Evolutionary conservation across 2,797 vertebrate genomes (phyloP).

Genomic region (Microcaecilia unicolor): DNA sequence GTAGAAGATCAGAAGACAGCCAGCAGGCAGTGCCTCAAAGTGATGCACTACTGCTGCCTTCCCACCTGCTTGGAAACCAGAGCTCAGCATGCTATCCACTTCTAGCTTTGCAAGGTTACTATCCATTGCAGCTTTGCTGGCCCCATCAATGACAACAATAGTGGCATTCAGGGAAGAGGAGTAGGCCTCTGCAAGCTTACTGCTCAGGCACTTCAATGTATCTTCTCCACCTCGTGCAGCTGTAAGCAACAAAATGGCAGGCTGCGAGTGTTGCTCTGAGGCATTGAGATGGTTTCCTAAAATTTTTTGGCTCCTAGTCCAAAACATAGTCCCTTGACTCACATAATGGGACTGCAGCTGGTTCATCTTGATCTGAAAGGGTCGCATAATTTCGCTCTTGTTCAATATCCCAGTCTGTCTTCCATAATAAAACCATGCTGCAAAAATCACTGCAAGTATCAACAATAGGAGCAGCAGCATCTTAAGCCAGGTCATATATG

Average conservation of each 20-base stretch:
- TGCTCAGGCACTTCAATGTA: slow-evolving; percentile 74
- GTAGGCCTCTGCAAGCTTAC: slow-evolving; percentile 62
- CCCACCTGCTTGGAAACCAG: slow-evolving; percentile 44
- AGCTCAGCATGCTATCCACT: slow-evolving; percentile 63
- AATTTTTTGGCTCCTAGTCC: slow-evolving; percentile 62
- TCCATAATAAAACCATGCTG: neutral
- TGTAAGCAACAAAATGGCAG: slow-evolving; percentile 76
- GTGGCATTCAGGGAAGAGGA: slow-evolving; percentile 61
- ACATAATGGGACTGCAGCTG: slow-evolving; percentile 48
- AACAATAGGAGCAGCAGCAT: neutral
- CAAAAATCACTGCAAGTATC: neutral
- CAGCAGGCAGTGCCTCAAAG: slow-evolving; percentile 78
- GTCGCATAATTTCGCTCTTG: slow-evolving; percentile 30
- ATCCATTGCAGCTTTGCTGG: slow-evolving; percentile 44
- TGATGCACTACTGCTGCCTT: slow-evolving; percentile 59
- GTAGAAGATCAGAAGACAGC: slow-evolving; percentile 86
- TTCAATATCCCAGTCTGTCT: neutral
- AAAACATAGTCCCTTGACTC: slow-evolving; percentile 65
- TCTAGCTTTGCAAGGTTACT: slow-evolving; percentile 70
- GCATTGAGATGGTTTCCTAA: slow-evolving; percentile 67
- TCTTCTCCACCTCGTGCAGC: slow-evolving; percentile 64
- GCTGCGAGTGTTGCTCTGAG: slow-evolving; percentile 54
- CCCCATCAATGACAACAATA: slow-evolving; percentile 65
- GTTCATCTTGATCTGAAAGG: slow-evolving; percentile 44
- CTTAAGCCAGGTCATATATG: slow-evolving; percentile 2